phyloP scores from a whole-genome alignment of 2,888 invertebrate species.

The Drosophila picticornis region DNA sequence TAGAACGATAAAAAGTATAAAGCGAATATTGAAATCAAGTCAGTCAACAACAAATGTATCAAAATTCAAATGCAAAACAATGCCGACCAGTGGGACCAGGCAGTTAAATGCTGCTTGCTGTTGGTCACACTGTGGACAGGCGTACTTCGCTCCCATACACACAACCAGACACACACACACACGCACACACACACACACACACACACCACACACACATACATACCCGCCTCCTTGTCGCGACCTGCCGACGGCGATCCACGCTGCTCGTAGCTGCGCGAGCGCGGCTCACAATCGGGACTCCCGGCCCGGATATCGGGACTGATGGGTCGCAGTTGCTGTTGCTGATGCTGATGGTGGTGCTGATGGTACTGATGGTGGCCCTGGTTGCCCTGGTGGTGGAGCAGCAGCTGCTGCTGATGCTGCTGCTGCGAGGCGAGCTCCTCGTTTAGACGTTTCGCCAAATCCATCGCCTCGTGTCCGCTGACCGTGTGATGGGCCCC shows the following conservation, averaged over 20 bases:
- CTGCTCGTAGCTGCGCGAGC: slow-evolving; percentile 89
- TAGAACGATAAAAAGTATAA: background rate
- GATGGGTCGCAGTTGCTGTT: slow-evolving; percentile 81
- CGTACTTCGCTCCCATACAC: background rate
- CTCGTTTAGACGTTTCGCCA: slow-evolving; percentile 90
- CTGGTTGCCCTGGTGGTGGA: background rate
- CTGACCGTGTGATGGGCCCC: slow-evolving; percentile 90
- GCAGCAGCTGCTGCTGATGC: slow-evolving; percentile 57
- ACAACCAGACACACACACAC: background rate
- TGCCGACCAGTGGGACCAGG: background rate
- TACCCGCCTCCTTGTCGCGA: slow-evolving; percentile 65
- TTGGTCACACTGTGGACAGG: background rate
- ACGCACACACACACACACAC: background rate
- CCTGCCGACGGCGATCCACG: slow-evolving; percentile 79
- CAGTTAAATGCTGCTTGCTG: background rate
- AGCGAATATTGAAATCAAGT: background rate
- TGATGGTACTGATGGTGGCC: slow-evolving; percentile 30
- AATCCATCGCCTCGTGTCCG: slow-evolving; percentile 91
- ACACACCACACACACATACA: slow-evolving; percentile 47
- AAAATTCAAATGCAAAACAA: slow-evolving; percentile 1
- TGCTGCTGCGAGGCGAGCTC: slow-evolving; percentile 86
- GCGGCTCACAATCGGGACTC: slow-evolving; percentile 87
- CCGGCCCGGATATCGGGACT: slow-evolving; percentile 84
- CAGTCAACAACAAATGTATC: background rate
- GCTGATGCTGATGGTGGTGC: slow-evolving; percentile 33